Evolutionary conservation across 2,113 vertebrate genomes (phyloP).

Genomic region (Pluvianellus socialis): DNA sequence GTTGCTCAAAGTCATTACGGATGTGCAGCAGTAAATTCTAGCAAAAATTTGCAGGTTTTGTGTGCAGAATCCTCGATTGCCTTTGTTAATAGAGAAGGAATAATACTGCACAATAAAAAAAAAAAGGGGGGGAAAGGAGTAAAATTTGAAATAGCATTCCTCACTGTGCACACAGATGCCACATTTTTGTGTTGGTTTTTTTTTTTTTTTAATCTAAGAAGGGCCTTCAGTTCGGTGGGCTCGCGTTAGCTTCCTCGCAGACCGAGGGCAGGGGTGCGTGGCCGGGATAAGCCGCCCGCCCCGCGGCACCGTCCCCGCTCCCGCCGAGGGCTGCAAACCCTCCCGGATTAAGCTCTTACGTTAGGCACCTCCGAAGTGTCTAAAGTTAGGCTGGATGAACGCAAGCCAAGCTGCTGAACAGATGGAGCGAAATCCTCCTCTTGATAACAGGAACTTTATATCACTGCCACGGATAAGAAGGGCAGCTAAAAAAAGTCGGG

Average conservation of each 20-base stretch:
- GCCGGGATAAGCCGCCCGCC: not conserved
- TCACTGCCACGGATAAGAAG: conserved; percentile 58
- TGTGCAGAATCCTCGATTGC: not conserved
- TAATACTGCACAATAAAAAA: not conserved
- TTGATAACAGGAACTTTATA: conserved; percentile 65
- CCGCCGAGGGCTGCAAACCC: not conserved
- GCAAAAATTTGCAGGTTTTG: not conserved
- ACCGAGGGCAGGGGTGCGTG: not conserved
- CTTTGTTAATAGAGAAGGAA: not conserved
- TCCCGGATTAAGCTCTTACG: conserved; percentile 31
- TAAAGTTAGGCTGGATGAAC: conserved; percentile 68
- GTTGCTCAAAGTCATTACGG: not conserved
- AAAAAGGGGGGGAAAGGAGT: fast-evolving
- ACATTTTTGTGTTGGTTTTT: not conserved
- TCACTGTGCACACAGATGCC: not conserved
- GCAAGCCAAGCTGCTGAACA: conserved; percentile 62
- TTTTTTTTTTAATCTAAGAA: not conserved
- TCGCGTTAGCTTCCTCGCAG: not conserved
- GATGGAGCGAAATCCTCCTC: conserved; percentile 70
- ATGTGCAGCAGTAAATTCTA: not conserved
- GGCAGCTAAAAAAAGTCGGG: conserved; percentile 64
- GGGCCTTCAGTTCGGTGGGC: not conserved
- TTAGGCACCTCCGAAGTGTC: conserved; percentile 29
- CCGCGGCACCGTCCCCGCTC: not conserved
- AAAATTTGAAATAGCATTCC: not conserved